Percentiles rank a stretch among this genome's conserved stretches.
phyloP scores from a whole-genome alignment of 2,888 invertebrate genomes.

The Dicyrtoma fusca region DNA sequence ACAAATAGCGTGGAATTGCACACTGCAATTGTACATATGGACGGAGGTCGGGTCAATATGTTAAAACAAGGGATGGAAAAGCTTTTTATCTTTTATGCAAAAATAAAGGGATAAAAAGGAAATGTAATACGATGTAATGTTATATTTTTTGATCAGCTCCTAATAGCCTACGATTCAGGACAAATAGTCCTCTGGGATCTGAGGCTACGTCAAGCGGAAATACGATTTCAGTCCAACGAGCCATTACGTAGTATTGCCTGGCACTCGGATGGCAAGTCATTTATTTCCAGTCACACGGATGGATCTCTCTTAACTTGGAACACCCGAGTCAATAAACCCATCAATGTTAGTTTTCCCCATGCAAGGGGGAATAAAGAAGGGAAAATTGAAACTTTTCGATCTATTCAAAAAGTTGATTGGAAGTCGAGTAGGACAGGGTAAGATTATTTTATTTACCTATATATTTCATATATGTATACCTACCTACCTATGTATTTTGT shows the following conservation, averaged over 20 bases:
- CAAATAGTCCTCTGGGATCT: slow-evolving; percentile 96
- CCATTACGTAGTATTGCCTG: slow-evolving; percentile 86
- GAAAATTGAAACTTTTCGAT: slow-evolving; percentile 88
- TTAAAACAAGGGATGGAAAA: background rate
- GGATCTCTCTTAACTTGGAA: slow-evolving; percentile 96
- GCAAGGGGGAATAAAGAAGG: slow-evolving; percentile 77
- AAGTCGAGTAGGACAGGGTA: slow-evolving; percentile 84
- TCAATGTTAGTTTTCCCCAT: slow-evolving; percentile 85
- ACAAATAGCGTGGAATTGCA: too few relatives aligned
- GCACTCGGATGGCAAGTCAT: slow-evolving; percentile 97
- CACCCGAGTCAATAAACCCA: slow-evolving; percentile 74
- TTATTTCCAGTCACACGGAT: slow-evolving; percentile 90
- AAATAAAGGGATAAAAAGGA: background rate
- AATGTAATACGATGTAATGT: background rate
- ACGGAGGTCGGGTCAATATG: background rate
- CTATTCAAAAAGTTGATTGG: slow-evolving; percentile 95
- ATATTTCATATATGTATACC: too few relatives aligned
- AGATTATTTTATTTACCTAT: slow-evolving; percentile 57
- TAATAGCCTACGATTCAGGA: slow-evolving; percentile 95
- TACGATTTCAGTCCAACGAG: slow-evolving; percentile 77
- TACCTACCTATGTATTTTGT: too few relatives aligned
- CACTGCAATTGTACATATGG: too few relatives aligned
- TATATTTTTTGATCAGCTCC: slow-evolving; percentile 68
- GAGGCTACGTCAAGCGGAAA: slow-evolving; percentile 80
- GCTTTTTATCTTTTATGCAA: background rate